phyloP scores from a whole-genome alignment of 2,797 vertebrate species.

The Argya squamiceps region DNA sequence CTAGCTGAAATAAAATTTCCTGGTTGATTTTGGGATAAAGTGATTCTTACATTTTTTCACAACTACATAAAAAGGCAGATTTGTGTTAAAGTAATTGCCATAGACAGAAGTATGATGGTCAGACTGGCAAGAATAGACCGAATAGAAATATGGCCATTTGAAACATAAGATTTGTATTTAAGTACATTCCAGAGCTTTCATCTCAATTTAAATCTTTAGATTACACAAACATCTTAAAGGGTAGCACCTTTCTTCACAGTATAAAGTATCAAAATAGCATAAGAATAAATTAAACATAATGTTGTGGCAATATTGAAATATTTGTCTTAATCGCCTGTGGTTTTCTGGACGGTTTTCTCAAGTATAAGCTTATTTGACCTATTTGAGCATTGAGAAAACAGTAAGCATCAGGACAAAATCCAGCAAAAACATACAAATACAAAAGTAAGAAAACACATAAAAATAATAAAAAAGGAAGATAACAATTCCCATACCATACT shows the following conservation, averaged over 20 bases:
- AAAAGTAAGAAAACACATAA: not conserved
- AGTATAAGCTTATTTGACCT: not conserved
- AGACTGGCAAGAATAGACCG: not conserved
- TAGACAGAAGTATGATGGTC: not conserved
- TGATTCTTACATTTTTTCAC: not conserved
- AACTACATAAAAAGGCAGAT: not conserved
- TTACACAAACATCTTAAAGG: not conserved
- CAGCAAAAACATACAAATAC: not conserved
- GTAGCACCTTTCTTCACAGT: not conserved
- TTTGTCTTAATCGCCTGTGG: not conserved
- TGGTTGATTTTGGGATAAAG: not conserved
- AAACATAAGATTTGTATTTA: not conserved
- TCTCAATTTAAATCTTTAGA: not conserved
- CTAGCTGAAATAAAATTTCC: not conserved
- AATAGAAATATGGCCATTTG: not conserved
- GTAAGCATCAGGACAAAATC: not conserved
- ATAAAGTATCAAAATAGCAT: not conserved
- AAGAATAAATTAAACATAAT: not conserved
- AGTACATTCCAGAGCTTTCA: not conserved
- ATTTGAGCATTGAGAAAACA: not conserved
- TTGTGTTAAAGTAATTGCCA: not conserved
- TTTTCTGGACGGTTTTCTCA: not conserved
- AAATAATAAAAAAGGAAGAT: fast-evolving
- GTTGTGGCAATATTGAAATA: not conserved
- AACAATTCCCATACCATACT: not conserved